Evolutionary conservation across 1,140 invertebrate genomes (phyloP).

Genomic region (Cotesia typhae): DNA sequence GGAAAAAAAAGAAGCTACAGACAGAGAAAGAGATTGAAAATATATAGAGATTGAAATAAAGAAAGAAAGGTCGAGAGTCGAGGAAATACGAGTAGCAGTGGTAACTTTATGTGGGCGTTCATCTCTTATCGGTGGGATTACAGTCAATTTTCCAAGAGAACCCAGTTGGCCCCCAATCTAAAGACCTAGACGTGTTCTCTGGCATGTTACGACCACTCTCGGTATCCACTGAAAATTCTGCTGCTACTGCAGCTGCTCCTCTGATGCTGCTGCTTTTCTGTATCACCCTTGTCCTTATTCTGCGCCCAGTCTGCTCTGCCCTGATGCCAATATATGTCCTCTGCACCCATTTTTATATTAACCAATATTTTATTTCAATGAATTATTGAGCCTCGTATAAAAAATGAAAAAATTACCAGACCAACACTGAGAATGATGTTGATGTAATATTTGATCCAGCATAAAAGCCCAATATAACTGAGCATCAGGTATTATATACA

Average conservation of each 20-base stretch:
- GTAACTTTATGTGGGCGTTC: slow-evolving; percentile 42
- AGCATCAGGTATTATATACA: slow-evolving; percentile 43
- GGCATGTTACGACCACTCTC: slow-evolving; percentile 35
- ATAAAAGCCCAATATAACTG: too few species aligned
- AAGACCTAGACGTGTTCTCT: slow-evolving; percentile 30
- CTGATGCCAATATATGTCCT: background rate
- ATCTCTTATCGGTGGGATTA: slow-evolving; percentile 60
- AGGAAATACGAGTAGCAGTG: slow-evolving; percentile 16
- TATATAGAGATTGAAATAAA: slow-evolving; percentile 13
- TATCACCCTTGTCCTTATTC: background rate
- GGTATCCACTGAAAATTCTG: slow-evolving; percentile 22
- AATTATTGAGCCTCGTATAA: too few species aligned
- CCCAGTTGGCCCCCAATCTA: slow-evolving; percentile 9
- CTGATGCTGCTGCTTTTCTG: slow-evolving; percentile 12
- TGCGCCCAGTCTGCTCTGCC: background rate
- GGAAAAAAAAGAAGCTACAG: background rate
- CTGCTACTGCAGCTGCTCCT: slow-evolving; percentile 19
- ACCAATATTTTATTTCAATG: too few species aligned
- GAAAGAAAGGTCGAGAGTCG: slow-evolving; percentile 20
- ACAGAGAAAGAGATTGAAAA: background rate
- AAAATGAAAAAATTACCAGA: too few species aligned
- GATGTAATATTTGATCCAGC: too few species aligned
- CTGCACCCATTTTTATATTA: too few species aligned
- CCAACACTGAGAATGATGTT: too few species aligned
- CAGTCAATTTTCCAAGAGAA: slow-evolving; percentile 55